Percentiles rank a stretch among this genome's conserved stretches.
Evolutionary conservation across 2,888 invertebrate genomes (phyloP).

Genomic region (Lagria hirta): DNA sequence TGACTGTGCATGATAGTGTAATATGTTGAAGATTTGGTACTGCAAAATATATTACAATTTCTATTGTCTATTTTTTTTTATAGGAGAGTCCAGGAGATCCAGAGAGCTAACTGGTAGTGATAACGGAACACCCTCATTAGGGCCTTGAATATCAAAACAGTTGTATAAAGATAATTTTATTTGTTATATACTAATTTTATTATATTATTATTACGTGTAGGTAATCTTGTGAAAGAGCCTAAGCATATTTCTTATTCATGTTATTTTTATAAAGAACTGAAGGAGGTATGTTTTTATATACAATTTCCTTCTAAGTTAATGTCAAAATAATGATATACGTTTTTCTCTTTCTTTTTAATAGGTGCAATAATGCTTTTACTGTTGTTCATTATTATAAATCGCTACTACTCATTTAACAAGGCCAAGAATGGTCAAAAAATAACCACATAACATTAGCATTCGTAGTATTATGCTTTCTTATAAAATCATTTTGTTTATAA

Average conservation of each 20-base stretch:
- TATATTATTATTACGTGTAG: conserved; percentile 25
- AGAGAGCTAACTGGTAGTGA: conserved; percentile 36
- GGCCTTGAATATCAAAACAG: conserved; percentile 25
- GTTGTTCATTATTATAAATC: conserved; percentile 51
- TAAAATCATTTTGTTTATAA: conserved; percentile 16
- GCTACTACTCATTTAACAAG: conserved; percentile 34
- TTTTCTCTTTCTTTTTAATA: conserved; percentile 35
- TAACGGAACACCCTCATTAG: conserved; percentile 15
- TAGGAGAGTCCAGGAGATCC: conserved; percentile 44
- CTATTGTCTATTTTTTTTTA: conserved; percentile 23
- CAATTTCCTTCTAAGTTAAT: conserved; percentile 32
- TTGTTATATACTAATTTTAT: conserved; percentile 26
- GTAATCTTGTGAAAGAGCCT: conserved; percentile 31
- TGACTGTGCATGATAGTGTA: too few species aligned
- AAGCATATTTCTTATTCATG: conserved; percentile 34
- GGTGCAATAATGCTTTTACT: conserved; percentile 50
- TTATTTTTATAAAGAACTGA: conserved; percentile 39
- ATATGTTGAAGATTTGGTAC: too few species aligned
- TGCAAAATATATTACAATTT: too few species aligned
- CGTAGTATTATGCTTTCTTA: conserved; percentile 14
- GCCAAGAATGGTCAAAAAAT: conserved; percentile 14
- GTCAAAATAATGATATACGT: conserved; percentile 21
- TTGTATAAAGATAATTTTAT: conserved; percentile 34
- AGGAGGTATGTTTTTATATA: conserved; percentile 35
- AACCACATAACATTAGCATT: conserved; percentile 11